These are phyloP conservation scores for Rhagonycha fulva DNA, from an alignment of 2,888 invertebrate genomes.

Conservation along the genomic window DNA sequence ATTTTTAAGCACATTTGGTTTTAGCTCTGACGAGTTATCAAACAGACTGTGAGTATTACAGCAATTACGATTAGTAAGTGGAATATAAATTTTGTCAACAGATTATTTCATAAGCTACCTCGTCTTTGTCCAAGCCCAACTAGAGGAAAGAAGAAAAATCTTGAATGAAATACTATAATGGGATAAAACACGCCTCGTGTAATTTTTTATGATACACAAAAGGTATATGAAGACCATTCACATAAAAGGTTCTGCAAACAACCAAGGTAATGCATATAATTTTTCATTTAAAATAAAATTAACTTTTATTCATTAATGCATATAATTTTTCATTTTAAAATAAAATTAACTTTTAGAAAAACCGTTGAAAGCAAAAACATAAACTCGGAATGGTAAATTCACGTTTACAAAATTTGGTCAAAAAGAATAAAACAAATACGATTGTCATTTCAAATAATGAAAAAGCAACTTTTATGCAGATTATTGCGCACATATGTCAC, in stretches of 20 bases:
- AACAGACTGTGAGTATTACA: neutral
- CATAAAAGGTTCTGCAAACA: conserved; percentile 1
- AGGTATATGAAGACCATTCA: conserved; percentile 1
- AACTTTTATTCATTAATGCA: no score
- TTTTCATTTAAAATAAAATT: neutral
- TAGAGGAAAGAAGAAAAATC: conserved; percentile 55
- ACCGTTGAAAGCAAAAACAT: neutral
- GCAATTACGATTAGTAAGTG: neutral
- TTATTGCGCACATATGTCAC: no score
- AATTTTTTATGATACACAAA: conserved; percentile 4
- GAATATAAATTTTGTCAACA: conserved; percentile 37
- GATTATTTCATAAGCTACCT: conserved; percentile 62
- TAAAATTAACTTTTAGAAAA: neutral
- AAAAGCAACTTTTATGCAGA: no score
- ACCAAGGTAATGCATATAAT: neutral
- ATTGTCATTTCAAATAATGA: no score
- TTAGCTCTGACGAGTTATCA: neutral
- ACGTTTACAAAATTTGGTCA: neutral
- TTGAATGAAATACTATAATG: conserved; percentile 20
- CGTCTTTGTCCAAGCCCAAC: conserved; percentile 93
- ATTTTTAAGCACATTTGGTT: neutral
- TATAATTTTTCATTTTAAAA: no score
- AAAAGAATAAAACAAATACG: no score
- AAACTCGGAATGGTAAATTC: neutral
- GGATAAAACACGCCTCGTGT: conserved; percentile 12